Evolutionary conservation across 2,113 vertebrate species (phyloP), one percentile per base, ranked within the genome.

Genomic region (Egretta garzetta): DNA sequence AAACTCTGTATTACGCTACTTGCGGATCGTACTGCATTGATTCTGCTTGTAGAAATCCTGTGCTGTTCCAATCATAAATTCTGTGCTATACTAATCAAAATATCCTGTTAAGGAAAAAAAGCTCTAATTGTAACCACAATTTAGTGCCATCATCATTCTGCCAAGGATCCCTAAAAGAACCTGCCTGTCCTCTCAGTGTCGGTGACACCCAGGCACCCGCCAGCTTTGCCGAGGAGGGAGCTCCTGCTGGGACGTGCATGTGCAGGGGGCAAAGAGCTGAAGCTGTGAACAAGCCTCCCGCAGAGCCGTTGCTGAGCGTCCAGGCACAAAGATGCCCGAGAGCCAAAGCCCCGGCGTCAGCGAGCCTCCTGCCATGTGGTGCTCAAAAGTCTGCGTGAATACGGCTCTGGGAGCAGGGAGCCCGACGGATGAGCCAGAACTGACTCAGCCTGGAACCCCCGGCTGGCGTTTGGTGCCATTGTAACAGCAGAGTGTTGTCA

Each of bases 331-430:
- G 2, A 71, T 37, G 43, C 52, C 45, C 0, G 0, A 86, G 35
- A 94, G 21, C 32, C 68, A 92, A 71, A 92, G 71, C 55, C 43
- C 26, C 3, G 3, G 56, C 1, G 0, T 72, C 84, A 86, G 28
- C 3, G 63, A 67, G 58, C 79, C 39, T 83, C 74, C 52, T 60
- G 35, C 60, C 50, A 27, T 3, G 0, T 26, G 62, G 14, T 64
- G 90, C 62, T 62, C 81, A 13, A 50, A 20, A 0, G 8, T 35
- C 92, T 58, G 27, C 0, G 0, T 41, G 79, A 79, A 33, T 6
- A 6, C 2, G 20, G 85, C 63, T 93, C 11, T 81, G 47, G 92
- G 88, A 87, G 76, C 60, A 33, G 62, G 49, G 84, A 86, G 67
- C 67, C 67, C 4, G 1, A 8, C 28, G 24, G 2, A 52, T 37